Evolutionary conservation across 2,113 vertebrate genomes (phyloP), one percentile per base, ranked within the genome.

Genomic region (Urocolius indicus): DNA sequence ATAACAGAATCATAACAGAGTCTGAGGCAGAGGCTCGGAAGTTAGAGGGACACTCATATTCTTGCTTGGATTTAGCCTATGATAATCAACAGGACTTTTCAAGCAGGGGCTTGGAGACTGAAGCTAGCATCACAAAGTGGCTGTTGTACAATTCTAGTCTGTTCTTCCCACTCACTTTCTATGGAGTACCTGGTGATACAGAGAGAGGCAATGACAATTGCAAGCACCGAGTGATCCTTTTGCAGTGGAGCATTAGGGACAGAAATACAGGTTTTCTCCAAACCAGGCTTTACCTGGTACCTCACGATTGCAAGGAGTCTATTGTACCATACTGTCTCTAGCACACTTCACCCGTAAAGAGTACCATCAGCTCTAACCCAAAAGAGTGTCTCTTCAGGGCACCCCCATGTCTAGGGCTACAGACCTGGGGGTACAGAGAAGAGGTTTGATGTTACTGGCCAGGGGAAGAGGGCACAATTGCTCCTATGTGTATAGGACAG

Each of bases 401-500:
- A 21, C 1, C 1, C 12, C 7, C 24, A 1, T 10, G 4, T 22
- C 34, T 80, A 57, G 9, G 68, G 16, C 32, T 68, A 71, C 38
- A 54, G 36, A 26, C 41, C 72, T 52, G 14, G 7, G 20, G 21
- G 3, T 36, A 43, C 23, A 14, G 13, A 9, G 26, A 12, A 36
- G 27, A 29, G 13, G 13, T 34, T 72, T 76, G 58, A 11, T 10
- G 9, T 10, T 23, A 4, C 24, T n/a, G 41, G 11, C 43, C 24
- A 30, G 57, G 18, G 20, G 16, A 7, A 22, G 75, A 68, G 36
- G 9, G 13, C 23, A 41, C 21, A 49, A 7, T 12, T 19, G 6
- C 13, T 68, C 34, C 18, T 27, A 2, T 6, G 5, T 1, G 8
- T 19, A n/a, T 1, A 4, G 46, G 3, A 86, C 5, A 13, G 10